Conservation (phyloP, 1,140 invertebrate species). For the Euura saliciscinereae region DNA sequence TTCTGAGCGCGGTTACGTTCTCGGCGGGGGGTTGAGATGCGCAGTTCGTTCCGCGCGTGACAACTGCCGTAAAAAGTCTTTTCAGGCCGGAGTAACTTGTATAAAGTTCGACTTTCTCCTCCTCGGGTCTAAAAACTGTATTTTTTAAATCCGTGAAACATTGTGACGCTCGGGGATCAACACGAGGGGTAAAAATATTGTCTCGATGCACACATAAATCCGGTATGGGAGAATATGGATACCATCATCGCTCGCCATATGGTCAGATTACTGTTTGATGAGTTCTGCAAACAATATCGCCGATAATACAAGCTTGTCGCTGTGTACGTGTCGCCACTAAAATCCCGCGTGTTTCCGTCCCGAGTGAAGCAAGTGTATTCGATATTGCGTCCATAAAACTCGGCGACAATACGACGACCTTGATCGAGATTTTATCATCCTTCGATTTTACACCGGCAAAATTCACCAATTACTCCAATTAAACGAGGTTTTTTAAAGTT, state of each 20-base stretch:
- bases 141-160: background rate
- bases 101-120: background rate
- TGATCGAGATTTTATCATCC: background rate
- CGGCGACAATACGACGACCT: background rate
- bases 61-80: no score
- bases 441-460: no score
- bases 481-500: no score
- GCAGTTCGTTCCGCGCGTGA: no score
- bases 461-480: no score
- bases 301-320: background rate
- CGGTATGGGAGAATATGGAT: background rate
- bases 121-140: background rate
- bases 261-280: conserved; percentile 7
- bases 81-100: no score
- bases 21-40: no score
- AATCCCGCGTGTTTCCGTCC: background rate
- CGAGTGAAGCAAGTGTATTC: background rate
- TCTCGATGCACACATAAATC: background rate
- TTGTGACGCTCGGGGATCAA: background rate
- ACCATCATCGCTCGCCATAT: background rate
- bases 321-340: background rate
- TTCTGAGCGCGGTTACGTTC: no score
- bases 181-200: background rate
- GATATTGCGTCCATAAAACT: background rate
- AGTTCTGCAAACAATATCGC: conserved; percentile 2